Evolutionary conservation across 2,797 vertebrate species (phyloP).

Genomic region (Lutjanus campechanus): DNA sequence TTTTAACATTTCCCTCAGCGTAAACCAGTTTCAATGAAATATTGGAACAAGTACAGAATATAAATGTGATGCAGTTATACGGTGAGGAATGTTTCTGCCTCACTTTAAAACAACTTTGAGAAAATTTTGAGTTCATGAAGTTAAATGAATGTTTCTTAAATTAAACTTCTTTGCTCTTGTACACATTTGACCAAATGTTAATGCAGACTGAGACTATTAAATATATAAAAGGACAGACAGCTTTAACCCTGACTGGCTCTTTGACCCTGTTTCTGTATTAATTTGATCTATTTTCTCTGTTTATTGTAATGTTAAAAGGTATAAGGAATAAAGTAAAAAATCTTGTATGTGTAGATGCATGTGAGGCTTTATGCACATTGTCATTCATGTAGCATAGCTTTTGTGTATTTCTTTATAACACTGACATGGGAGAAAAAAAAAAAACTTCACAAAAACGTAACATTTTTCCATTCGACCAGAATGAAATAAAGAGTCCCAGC

Average conservation of each 20-base stretch:
- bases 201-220: neutral
- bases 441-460: slow-evolving; percentile 17
- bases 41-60: neutral
- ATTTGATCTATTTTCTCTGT: neutral
- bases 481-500: slow-evolving; percentile 40
- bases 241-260: neutral
- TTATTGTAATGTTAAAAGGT: neutral
- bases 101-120: too few species aligned
- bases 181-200: neutral
- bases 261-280: neutral
- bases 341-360: neutral
- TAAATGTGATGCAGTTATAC: neutral
- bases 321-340: neutral
- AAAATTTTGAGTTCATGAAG: too few species aligned
- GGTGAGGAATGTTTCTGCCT: neutral
- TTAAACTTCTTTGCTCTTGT: neutral
- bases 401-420: slow-evolving; percentile 14
- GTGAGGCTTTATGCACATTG: neutral
- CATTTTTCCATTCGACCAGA: slow-evolving; percentile 31
- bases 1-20: neutral
- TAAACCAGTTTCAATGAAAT: neutral
- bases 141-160: neutral
- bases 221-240: neutral
- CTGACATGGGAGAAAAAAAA: neutral
- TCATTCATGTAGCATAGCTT: neutral